Base-by-base conservation (phyloP, 2,797 vertebrate species). In the Acanthopagrus latus region DNA sequence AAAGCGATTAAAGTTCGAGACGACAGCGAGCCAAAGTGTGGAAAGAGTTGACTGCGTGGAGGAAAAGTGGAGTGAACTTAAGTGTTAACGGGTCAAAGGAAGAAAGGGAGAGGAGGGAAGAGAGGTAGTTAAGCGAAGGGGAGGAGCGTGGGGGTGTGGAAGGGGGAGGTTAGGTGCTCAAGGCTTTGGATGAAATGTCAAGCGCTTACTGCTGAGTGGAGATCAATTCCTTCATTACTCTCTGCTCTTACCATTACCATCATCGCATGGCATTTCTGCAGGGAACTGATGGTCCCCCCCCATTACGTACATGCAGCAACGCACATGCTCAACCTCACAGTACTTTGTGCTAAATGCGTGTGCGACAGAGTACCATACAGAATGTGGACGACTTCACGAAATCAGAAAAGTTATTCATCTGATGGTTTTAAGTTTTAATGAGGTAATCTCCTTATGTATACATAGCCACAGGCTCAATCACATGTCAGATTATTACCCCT, bases 221-320 rank as follows among this genome's bases (percentile, higher is more conserved):
- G 97, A 98, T 98, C 98, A 98, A 98, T 98, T 95, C 95, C 96
- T 97, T 97, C 97, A 97, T 98, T 97, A 97, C 96, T 96, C 96
- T 95, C 94, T 82, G 80, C 94, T 95, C 94, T 91, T 93, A 94
- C 96, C 96, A 96, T 97, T 97, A 96, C 95, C 94, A 96, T 97
- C 96, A 96, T 94, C 95, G 93, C 93, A 93, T 95, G 95, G 94
- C 86, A 83, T 91, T 89, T 91, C 88, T 86, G 62, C 69, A 72
- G 76, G 75, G 82, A 91, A 85, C 27, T 80, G 80, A 81, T 68
- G 68, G 43, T 20, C 90, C 94, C 90, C n/a, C n/a, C 93, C 94
- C 94, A 59, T 76, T 52, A 64, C 56, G 83, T 71, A 58, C 74
- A 71, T 48, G 47, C 72, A 65, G 55, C 46, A 69, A 63, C 52